Percentiles rank a stretch among this genome's conserved stretches.
These are phyloP conservation scores for Cisticola juncidis DNA, from an alignment of 2,113 vertebrate genomes.

Conservation along the genomic window DNA sequence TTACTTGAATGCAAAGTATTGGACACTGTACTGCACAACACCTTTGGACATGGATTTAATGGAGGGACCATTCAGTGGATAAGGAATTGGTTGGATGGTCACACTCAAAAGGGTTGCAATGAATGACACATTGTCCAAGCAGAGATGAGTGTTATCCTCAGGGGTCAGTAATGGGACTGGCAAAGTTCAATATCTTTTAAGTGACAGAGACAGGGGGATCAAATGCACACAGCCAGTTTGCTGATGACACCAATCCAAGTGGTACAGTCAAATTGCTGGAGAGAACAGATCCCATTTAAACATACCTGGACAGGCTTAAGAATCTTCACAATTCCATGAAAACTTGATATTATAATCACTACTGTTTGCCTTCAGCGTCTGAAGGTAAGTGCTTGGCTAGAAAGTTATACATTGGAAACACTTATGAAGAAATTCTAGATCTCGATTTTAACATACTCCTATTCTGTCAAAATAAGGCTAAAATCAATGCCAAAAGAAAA, in stretches of 20 bases:
- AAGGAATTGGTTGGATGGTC: neutral
- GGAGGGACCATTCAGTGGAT: neutral
- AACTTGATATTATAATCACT: constrained; percentile 19
- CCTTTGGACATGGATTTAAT: neutral
- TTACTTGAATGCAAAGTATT: neutral
- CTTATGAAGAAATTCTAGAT: constrained; percentile 30
- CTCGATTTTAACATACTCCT: constrained; percentile 19
- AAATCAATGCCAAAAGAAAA: constrained; percentile 24
- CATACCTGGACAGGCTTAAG: neutral
- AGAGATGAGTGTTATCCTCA: neutral
- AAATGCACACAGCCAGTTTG: neutral
- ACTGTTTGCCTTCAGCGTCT: neutral
- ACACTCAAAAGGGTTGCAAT: neutral
- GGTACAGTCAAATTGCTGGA: neutral
- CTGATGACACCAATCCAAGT: neutral
- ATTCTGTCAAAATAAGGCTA: constrained; percentile 19
- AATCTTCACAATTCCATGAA: constrained; percentile 23
- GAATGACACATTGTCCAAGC: neutral
- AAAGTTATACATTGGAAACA: neutral
- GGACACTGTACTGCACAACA: neutral
- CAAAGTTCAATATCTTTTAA: neutral
- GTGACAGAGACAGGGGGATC: too few species aligned
- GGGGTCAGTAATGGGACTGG: neutral
- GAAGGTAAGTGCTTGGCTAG: neutral
- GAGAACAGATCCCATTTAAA: neutral